Conservation (phyloP, 2,113 vertebrate species). For the Rafetus swinhoei region DNA sequence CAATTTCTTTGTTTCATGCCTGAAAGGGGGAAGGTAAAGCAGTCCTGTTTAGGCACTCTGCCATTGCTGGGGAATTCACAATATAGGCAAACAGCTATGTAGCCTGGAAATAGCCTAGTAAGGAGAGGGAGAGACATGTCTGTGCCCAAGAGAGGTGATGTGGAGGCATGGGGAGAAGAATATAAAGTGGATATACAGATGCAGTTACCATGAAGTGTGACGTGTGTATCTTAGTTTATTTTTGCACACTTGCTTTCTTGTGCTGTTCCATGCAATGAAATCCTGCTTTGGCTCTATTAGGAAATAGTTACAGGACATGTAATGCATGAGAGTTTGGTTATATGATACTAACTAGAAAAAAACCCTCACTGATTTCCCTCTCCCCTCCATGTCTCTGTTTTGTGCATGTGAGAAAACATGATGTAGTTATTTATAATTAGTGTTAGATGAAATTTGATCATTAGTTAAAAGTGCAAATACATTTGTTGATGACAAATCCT, state of each 20-base stretch:
- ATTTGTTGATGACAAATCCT: neutral
- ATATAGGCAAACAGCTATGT: neutral
- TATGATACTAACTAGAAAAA: neutral
- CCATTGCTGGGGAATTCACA: neutral
- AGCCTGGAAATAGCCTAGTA: neutral
- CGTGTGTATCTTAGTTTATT: neutral
- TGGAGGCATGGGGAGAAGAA: neutral
- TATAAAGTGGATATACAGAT: neutral
- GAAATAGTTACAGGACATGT: neutral
- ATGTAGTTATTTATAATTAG: slow-evolving; percentile 7
- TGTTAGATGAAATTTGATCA: neutral
- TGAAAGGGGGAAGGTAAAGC: neutral
- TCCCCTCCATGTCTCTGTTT: neutral
- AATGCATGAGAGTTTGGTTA: neutral
- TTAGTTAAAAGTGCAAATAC: slow-evolving; percentile 8
- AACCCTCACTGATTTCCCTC: neutral
- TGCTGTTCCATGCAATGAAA: neutral
- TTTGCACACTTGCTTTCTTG: neutral
- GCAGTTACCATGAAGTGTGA: neutral
- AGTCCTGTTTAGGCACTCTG: neutral
- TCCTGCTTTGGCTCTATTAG: neutral
- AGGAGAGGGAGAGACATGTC: neutral
- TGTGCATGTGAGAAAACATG: neutral
- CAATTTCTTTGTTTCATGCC: neutral
- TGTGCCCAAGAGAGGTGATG: neutral